Base-by-base conservation (phyloP, 92 coral and sea anemone species). In the Ricordea florida region DNA sequence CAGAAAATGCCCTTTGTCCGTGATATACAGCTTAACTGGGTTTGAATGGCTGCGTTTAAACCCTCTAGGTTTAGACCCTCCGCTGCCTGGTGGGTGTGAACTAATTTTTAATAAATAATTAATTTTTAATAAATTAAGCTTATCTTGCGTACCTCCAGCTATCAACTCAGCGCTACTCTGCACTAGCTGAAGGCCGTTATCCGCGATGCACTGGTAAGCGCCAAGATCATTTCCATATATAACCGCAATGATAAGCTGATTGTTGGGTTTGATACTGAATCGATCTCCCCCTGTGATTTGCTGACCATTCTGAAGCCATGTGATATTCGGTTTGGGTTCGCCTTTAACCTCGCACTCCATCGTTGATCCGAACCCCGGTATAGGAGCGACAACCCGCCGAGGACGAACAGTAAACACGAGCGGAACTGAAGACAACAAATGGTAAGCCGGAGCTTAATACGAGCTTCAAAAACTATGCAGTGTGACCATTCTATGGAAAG, bases 161-260 rank as follows among this genome's bases (percentile, higher is more conserved):
- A 85, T 84, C 31, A 94, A 78, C 66, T 84, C 86, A 0, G 97
- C 93, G 46, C 96, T 90, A 21, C 89, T 87, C 85, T 94, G 97
- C 36, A 83, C 75, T 50, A 85, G 56, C 37, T 96, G 87, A 30
- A 72, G 64, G 6, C 96, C 99, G 61, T 96, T 96, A 69, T 90
- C 92, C 13, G 97, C 99, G 59, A 89, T 72, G 44, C 99, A 96
- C 63, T 96, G 99, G 66, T 92, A 96, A 5, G 86, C 79, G 17
- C 99, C 99, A 37, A 47, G 74, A 42, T 96, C 97, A 29, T 80
- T 56, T 10, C 83, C 80, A 74, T 88, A 89, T 17, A 82, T 93
- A 0, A 80, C 50, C 20, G 88, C 76, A 29, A 92, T 67, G 32
- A 60, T 73, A 4, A 96, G 86, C 45, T 14, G 44, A 37, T 34